Evolutionary conservation across 1,140 invertebrate genomes (phyloP), one percentile per base, ranked within the genome.

Genomic region (Riptortus pedestris): DNA sequence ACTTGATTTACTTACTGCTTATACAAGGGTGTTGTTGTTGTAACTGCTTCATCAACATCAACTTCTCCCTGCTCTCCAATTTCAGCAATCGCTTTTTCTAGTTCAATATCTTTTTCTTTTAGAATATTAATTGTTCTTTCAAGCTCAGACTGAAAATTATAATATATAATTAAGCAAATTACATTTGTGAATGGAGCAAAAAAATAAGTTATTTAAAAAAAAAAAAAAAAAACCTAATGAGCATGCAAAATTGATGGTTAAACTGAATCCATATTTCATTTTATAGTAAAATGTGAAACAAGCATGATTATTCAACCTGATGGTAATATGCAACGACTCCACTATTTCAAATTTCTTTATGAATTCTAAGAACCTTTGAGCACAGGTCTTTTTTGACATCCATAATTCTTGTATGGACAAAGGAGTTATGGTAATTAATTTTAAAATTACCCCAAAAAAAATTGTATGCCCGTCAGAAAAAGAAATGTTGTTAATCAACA

Each of bases 1-100:
- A 14, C 5, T 5, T 38, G 31, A 7, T 14, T 7, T 38, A 38
- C 31, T 51, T 74, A 87, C 82, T 99, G 96, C 79, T 91, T 93
- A 74, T 98, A 98, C 28, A 99, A 76, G 1, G 96, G 96, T 47
- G 94, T 90, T 64, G 93, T 93, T 5, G 96, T 95, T 24, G 91
- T 92, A 61, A 99, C 94, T 65, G 93, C 94, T 74, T 98, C 93
- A 78, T 99, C 96, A 58, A 96, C 88, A 76, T 94, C 89, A 69
- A 96, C 85, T 51, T 80, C 85, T 70, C 84, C 88, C 67, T 90
- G 84, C 64, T 85, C 83, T 22, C 86, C 83, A 47, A 93, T 78
- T 69, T 87, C 85, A 59, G 83, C 80, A 26, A 96, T 82, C 67
- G 87, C 85, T 71, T 87, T 85, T 70, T 91, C 84, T 58, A 98